Percentiles rank a stretch among this genome's conserved stretches.
phyloP scores from a whole-genome alignment of 1,140 invertebrate species.

The Dreissena rostriformis region DNA sequence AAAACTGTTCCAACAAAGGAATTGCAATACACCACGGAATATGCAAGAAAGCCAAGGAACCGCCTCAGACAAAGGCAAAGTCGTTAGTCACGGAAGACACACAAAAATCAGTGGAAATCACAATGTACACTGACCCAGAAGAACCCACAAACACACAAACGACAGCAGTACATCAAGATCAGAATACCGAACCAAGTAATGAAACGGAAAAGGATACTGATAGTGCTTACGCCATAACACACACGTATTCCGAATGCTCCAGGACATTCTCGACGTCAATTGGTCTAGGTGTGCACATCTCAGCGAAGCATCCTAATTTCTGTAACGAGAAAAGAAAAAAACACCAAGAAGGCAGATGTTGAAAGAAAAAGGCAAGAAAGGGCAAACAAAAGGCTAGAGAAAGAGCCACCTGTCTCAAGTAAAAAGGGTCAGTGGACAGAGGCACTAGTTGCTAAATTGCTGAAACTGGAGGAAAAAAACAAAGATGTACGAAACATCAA shows the following conservation, averaged over 20 bases:
- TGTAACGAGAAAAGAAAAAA: conserved; percentile 10
- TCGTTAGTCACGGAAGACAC: background rate
- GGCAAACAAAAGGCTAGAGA: background rate
- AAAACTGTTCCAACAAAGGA: background rate
- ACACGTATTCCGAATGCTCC: background rate
- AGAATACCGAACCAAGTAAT: too few relatives aligned
- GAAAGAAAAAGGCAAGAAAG: conserved; percentile 6
- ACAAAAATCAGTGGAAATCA: background rate
- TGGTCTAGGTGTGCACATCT: background rate
- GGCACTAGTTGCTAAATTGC: background rate
- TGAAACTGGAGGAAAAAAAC: background rate
- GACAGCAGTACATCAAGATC: too few relatives aligned
- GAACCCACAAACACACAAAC: too few relatives aligned
- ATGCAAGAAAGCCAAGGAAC: background rate
- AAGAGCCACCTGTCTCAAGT: background rate
- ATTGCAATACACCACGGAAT: conserved; percentile 4
- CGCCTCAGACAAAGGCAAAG: background rate
- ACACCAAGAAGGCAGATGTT: background rate
- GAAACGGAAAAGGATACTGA: too few relatives aligned
- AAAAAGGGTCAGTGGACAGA: background rate
- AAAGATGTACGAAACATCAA: background rate
- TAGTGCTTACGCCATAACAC: background rate
- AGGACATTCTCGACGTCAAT: background rate
- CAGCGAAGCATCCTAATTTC: conserved; percentile 1
- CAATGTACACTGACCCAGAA: too few relatives aligned